These are phyloP conservation scores for Sthenelais limicola DNA, from an alignment of 2,888 invertebrate genomes.

Conservation along the genomic window DNA sequence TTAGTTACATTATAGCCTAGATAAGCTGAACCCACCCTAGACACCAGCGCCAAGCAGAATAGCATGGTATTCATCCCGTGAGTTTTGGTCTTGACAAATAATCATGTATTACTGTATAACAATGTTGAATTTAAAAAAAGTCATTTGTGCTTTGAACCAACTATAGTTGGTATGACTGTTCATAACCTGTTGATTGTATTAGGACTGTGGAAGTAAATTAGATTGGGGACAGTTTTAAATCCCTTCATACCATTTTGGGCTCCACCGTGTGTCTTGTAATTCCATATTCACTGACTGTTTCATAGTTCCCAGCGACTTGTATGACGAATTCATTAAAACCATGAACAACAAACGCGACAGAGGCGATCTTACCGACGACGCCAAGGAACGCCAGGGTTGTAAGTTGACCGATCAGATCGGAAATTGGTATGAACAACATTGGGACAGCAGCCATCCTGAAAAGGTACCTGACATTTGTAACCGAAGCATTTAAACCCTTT, in stretches of 20 bases:
- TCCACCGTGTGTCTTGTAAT: slow-evolving; percentile 19
- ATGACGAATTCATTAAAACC: slow-evolving; percentile 31
- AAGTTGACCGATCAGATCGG: slow-evolving; percentile 10
- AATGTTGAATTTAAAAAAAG: too few species aligned
- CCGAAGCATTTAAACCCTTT: background rate
- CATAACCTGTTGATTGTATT: too few species aligned
- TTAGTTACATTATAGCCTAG: too few species aligned
- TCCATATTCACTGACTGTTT: slow-evolving; percentile 10
- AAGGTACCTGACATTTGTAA: slow-evolving; percentile 22
- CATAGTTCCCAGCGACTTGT: slow-evolving; percentile 25
- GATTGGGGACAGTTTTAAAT: too few species aligned
- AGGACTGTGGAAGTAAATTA: too few species aligned
- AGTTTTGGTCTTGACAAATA: too few species aligned
- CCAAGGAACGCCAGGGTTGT: background rate
- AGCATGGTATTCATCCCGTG: too few species aligned
- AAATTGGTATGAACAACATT: slow-evolving; percentile 21
- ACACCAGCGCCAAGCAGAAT: too few species aligned
- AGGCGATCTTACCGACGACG: slow-evolving; percentile 2
- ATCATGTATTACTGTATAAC: too few species aligned
- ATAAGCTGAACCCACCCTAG: too few species aligned
- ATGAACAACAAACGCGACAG: slow-evolving; percentile 20
- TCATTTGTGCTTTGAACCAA: too few species aligned
- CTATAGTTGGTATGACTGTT: too few species aligned
- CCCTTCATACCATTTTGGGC: slow-evolving; percentile 15
- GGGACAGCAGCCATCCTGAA: slow-evolving; percentile 23